These are phyloP conservation scores for Sinosuthora webbiana DNA, from an alignment of 2,113 vertebrate species.

Conservation along the genomic window DNA sequence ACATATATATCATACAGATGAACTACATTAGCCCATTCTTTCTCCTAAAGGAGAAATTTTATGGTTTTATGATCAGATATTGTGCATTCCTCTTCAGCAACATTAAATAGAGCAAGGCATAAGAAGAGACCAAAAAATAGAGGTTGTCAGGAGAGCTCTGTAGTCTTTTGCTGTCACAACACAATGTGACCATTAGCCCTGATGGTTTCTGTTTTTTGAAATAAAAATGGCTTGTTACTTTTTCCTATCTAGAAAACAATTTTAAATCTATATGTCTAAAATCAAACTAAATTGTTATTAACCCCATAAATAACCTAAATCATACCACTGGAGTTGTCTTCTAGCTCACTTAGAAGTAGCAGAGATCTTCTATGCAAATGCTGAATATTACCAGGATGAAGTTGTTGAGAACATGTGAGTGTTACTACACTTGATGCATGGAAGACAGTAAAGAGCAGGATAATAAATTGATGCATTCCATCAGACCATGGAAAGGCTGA, in stretches of 20 bases:
- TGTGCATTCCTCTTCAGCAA: background rate
- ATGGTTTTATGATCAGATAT: background rate
- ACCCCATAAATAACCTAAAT: background rate
- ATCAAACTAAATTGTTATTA: background rate
- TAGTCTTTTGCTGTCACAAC: background rate
- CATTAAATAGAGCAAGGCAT: background rate
- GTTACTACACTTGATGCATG: rapidly evolving
- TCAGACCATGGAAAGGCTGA: background rate
- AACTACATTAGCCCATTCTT: background rate
- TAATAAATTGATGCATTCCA: background rate
- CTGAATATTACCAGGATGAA: background rate
- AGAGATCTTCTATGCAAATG: background rate
- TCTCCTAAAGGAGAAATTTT: background rate
- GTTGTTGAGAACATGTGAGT: background rate
- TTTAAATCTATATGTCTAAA: background rate
- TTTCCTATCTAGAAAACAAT: background rate
- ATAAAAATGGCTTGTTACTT: background rate
- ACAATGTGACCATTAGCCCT: background rate
- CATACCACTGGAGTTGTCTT: background rate
- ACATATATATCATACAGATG: background rate
- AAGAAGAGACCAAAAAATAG: background rate
- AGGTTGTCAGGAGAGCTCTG: background rate
- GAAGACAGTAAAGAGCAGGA: background rate
- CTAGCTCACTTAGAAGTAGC: background rate
- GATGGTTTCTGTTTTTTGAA: background rate